phyloP scores from a whole-genome alignment of 2,888 invertebrate genomes.

The Heliconius aoede region DNA sequence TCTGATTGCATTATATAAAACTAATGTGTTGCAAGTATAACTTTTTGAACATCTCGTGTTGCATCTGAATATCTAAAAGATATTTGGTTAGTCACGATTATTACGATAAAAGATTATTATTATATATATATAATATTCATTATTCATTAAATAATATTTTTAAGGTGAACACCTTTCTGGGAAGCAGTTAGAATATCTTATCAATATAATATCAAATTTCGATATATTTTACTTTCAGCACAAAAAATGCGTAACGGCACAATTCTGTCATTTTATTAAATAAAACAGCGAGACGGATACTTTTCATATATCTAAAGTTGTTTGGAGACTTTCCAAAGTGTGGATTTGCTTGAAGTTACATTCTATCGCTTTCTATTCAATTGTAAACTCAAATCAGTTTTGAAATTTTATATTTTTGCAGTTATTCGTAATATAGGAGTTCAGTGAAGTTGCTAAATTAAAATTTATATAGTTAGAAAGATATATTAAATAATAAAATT shows the following conservation, averaged over 20 bases:
- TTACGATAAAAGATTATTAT: too few species aligned
- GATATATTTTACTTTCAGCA: conserved; percentile 2
- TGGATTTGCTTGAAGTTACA: conserved; percentile 30
- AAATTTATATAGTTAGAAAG: too few species aligned
- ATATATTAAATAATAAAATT: too few species aligned
- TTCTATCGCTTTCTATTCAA: conserved; percentile 27
- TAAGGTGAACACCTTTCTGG: too few species aligned
- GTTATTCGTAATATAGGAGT: not conserved
- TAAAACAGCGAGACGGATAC: conserved; percentile 24
- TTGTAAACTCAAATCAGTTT: conserved; percentile 20
- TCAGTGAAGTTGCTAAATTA: too few species aligned
- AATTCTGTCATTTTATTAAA: conserved; percentile 22
- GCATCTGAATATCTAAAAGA: too few species aligned
- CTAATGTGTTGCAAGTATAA: too few species aligned
- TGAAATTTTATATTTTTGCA: conserved; percentile 11
- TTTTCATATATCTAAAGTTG: conserved; percentile 34
- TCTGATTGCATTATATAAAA: too few species aligned
- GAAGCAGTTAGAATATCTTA: not conserved
- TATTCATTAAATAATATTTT: too few species aligned
- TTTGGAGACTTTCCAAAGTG: conserved; percentile 31
- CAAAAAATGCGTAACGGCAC: not conserved
- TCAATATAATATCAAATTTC: not conserved
- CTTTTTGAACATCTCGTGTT: too few species aligned
- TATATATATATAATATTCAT: too few species aligned
- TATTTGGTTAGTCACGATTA: too few species aligned